phyloP scores from a whole-genome alignment of 2,797 vertebrate species.

The Thaleichthys pacificus region DNA sequence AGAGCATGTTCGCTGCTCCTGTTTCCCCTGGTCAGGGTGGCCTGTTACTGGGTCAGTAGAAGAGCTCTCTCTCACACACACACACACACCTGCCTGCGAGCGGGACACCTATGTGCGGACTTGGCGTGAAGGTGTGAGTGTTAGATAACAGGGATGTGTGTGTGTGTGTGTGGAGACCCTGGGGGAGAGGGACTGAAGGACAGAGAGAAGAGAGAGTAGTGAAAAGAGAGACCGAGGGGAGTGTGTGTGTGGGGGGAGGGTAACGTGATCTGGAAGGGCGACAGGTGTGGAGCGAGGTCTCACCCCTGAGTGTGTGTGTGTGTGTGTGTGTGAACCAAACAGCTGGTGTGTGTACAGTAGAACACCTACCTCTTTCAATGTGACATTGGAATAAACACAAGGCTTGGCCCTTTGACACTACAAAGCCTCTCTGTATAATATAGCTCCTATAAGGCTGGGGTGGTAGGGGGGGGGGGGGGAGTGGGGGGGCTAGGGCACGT shows the following conservation, averaged over 20 bases:
- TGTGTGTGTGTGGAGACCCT: constrained; percentile 32
- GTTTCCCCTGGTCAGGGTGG: too few relatives aligned
- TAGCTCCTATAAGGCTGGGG: not conserved
- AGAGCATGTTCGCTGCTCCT: too few relatives aligned
- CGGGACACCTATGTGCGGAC: constrained; percentile 49
- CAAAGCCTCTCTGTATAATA: too few relatives aligned
- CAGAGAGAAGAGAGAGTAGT: constrained; percentile 25
- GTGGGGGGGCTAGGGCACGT: not conserved
- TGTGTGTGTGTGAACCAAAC: not conserved
- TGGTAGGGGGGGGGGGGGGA: not conserved
- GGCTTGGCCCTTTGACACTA: too few relatives aligned
- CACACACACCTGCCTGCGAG: constrained; percentile 31
- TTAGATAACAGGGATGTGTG: constrained; percentile 63
- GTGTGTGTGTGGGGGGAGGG: constrained; percentile 30
- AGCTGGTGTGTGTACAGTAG: constrained; percentile 7
- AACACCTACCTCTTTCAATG: constrained; percentile 21
- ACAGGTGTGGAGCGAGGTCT: constrained; percentile 60
- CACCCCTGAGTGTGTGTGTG: constrained; percentile 18
- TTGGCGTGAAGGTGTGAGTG: constrained; percentile 49
- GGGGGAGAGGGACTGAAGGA: not conserved
- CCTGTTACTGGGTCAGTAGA: not conserved
- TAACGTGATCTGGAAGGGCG: constrained; percentile 55
- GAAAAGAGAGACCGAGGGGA: constrained; percentile 6
- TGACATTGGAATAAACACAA: too few relatives aligned
- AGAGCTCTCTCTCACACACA: not conserved